These are phyloP conservation scores for Coptotermes formosanus DNA, from an alignment of 1,140 invertebrate species.

Conservation along the genomic window DNA sequence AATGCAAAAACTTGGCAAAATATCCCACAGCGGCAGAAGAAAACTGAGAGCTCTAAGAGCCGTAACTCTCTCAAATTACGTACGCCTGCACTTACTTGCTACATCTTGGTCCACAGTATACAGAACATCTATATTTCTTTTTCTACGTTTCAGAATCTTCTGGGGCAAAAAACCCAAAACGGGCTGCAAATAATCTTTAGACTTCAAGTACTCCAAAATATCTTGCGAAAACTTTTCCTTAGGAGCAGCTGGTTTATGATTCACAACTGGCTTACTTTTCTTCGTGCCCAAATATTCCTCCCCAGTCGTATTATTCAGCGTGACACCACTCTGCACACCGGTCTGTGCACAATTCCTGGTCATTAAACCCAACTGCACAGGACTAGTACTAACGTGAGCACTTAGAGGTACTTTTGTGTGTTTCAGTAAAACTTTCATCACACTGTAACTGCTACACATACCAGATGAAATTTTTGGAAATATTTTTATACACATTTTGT, in stretches of 20 bases:
- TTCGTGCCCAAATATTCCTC: neutral
- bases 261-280: neutral
- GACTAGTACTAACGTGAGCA: neutral
- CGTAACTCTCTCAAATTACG: no score
- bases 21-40: neutral
- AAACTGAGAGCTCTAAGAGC: neutral
- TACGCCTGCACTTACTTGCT: neutral
- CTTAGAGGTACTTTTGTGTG: neutral
- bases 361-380: neutral
- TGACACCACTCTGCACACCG: neutral
- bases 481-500: neutral
- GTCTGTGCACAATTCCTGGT: neutral
- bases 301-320: neutral
- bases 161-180: neutral
- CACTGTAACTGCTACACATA: neutral
- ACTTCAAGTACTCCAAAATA: neutral
- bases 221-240: neutral
- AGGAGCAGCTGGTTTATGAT: neutral
- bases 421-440: neutral
- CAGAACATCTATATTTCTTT: neutral
- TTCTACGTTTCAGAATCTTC: conserved; percentile 19
- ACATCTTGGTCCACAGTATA: conserved; percentile 11
- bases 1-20: neutral
- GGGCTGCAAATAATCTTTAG: neutral
- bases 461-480: neutral